Evolutionary conservation across 2,797 vertebrate genomes (phyloP), one percentile per base, ranked within the genome.

Genomic region (Clarias laeviceps): DNA sequence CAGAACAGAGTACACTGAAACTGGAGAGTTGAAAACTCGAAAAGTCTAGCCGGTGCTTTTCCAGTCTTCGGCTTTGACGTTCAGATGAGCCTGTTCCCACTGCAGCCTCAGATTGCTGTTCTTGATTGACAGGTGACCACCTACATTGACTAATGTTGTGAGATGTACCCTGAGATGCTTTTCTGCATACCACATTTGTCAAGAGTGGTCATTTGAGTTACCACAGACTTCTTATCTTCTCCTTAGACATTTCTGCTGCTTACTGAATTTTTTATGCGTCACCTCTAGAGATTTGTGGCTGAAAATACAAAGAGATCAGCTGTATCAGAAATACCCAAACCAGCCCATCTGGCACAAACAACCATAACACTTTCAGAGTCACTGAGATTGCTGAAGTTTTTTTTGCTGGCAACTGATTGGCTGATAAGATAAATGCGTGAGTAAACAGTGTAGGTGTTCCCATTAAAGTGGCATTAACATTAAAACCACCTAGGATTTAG

Each of bases 121-220:
- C 27, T 12, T 57, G 73, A 32, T 18, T 77, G 74, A 77, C 74
- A 56, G 50, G n/a, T n/a, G n/a, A n/a, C n/a, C n/a, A n/a, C n/a
- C n/a, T n/a, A n/a, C n/a, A n/a, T n/a, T n/a, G n/a, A n/a, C n/a
- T n/a, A n/a, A n/a, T n/a, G n/a, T n/a, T n/a, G n/a, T n/a, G n/a
- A n/a, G n/a, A n/a, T 22, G 54, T 20, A 34, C 22, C 34, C 27
- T 34, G 72, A 74, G 72, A 74, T 59, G 76, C 18, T 34, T 34
- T 78, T 78, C 32, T 61, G 56, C 32, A 37, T 61, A 24, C 57
- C 29, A 37, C 5, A 12, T 61, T 78, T 78, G 76, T 74, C 29
- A 56, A 74, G n/a, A 74, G 22, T 72, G 69, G n/a, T 27, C 45
- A 29, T 29, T 29, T 74, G 72, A 22, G 40, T 54, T 18, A 18